Evolutionary conservation across 2,888 invertebrate genomes (phyloP), one percentile per base, ranked within the genome.

Genomic region (Nysson spinosus): DNA sequence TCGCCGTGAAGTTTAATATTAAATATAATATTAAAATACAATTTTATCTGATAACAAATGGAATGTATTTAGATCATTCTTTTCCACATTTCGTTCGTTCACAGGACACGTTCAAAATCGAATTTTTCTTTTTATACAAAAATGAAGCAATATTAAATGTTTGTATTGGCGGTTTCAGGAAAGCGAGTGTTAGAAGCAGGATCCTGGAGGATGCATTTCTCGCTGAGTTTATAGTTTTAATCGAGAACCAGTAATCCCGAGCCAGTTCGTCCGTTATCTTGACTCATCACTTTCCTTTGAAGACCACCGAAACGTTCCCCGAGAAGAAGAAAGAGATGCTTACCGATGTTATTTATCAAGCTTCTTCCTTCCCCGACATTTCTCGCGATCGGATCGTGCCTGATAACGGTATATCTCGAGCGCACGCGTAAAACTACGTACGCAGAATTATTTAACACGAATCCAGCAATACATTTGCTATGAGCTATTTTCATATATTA

Each of bases 231-330:
- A 22, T 30, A 40, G 34, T 22, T 49, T 62, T 57, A 54, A 76
- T 63, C 69, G 66, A 57, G 56, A 47, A 49, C 44, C 43, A 49
- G 42, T 47, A 32, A 43, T 61, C 52, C 49, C 50, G 54, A 57
- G 51, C 61, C 64, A 54, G 67, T 64, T 56, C 51, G 54, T 50
- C 60, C 69, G 75, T 64, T 67, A 72, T 69, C 61, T 60, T 44
- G 51, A 46, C 61, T 63, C 64, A 55, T 77, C 75, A 69, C 77
- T 76, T 76, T 77, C 67, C 69, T 75, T 75, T 77, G 77, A 77
- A 76, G 75, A 68, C 49, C 56, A 67, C 69, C 77, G 72, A 77
- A 77, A 77, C 67, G 60, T 52, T 22, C 42, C 19, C 3, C n/a
- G 44, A 3, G 32, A 20, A 19, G 37, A 32, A 35, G 47, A 22